Evolutionary conservation across 2,113 vertebrate genomes (phyloP).

Genomic region (Guaruba guarouba): DNA sequence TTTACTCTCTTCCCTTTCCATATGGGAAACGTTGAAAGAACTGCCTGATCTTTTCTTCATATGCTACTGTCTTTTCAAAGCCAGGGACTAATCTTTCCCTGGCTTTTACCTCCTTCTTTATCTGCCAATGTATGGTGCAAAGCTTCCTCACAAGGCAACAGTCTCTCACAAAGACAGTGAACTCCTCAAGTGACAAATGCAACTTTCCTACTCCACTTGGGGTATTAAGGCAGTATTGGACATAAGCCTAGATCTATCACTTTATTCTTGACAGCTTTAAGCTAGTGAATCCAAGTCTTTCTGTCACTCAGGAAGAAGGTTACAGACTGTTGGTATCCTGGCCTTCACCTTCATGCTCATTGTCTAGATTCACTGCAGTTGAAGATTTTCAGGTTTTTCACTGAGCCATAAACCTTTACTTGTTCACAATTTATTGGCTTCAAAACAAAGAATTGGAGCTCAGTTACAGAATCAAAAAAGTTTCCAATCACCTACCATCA

Average conservation of each 20-base stretch:
- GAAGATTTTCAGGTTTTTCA: neutral
- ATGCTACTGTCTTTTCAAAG: neutral
- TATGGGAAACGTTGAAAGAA: neutral
- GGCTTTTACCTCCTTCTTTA: neutral
- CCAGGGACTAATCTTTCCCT: neutral
- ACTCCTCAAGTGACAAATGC: neutral
- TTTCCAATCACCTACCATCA: neutral
- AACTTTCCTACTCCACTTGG: neutral
- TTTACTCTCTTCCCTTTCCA: neutral
- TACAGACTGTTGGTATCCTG: neutral
- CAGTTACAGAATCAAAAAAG: neutral
- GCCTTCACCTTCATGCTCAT: neutral
- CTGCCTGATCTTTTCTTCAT: neutral
- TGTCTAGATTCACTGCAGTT: neutral
- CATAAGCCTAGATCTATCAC: neutral
- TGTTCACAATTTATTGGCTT: neutral
- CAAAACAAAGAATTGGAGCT: neutral
- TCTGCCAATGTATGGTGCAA: neutral
- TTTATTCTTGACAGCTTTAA: slow-evolving; percentile 10
- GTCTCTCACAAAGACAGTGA: neutral
- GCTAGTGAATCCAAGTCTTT: neutral
- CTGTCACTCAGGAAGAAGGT: neutral
- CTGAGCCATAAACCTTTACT: neutral
- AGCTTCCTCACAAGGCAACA: neutral
- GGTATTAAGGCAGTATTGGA: neutral